Evolutionary conservation across 2,888 invertebrate species (phyloP).

Genomic region (Brachylomia viminalis): DNA sequence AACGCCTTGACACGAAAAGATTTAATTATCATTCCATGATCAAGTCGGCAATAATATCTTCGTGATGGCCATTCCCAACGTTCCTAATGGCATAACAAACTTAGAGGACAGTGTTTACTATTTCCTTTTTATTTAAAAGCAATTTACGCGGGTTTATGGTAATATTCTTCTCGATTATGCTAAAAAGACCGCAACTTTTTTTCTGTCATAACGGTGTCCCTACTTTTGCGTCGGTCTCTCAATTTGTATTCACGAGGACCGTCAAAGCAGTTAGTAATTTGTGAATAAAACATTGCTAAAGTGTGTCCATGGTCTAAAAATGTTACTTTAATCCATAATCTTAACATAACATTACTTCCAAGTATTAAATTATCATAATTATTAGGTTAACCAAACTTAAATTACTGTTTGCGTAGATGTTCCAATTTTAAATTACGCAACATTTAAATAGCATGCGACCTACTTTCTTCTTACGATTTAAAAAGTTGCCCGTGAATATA

Average conservation of each 20-base stretch:
- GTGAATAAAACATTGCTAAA: constrained; percentile 39
- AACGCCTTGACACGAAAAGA: constrained; percentile 16
- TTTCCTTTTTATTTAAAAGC: constrained; percentile 54
- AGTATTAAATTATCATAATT: neutral
- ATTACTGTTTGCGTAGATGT: constrained; percentile 13
- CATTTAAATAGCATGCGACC: constrained; percentile 4
- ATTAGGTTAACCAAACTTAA: constrained; percentile 11
- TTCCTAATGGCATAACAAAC: constrained; percentile 44
- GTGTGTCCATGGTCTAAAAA: constrained; percentile 23
- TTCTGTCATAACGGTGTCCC: constrained; percentile 26
- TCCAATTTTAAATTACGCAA: constrained; percentile 34
- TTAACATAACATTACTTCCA: constrained; percentile 19
- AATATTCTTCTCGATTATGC: constrained; percentile 57
- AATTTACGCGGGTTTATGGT: constrained; percentile 61
- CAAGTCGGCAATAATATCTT: constrained; percentile 32
- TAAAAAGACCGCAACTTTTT: constrained; percentile 46
- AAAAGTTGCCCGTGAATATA: constrained; percentile 26
- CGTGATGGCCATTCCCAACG: constrained; percentile 19
- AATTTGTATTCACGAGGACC: constrained; percentile 46
- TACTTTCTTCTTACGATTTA: constrained; percentile 23
- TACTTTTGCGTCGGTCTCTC: constrained; percentile 20
- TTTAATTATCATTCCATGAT: constrained; percentile 26
- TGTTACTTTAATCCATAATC: constrained; percentile 22
- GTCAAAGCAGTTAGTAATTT: constrained; percentile 41
- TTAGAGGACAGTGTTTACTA: constrained; percentile 47